Evolutionary conservation across 1,140 invertebrate species (phyloP).

Genomic region (Atta cephalotes): DNA sequence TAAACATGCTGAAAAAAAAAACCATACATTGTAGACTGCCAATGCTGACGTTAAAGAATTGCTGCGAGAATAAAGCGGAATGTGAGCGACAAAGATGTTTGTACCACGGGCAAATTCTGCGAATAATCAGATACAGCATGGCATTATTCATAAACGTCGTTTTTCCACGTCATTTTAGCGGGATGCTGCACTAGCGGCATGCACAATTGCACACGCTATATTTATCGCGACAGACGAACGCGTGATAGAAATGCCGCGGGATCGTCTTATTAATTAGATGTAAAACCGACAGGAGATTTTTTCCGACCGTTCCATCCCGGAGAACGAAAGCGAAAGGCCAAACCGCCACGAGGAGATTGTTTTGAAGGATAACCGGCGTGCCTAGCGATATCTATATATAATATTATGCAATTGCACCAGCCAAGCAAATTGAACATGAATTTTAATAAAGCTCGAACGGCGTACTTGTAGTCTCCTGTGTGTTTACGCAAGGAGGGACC

Average conservation of each 20-base stretch:
- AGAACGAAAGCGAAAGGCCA: slow-evolving; percentile 70
- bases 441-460: slow-evolving; percentile 63
- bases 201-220: slow-evolving; percentile 32
- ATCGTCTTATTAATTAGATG: slow-evolving; percentile 46
- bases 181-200: slow-evolving; percentile 3
- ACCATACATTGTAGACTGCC: background rate
- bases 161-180: slow-evolving; percentile 45
- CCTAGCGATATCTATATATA: slow-evolving; percentile 43
- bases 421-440: slow-evolving; percentile 69
- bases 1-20: background rate
- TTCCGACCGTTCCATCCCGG: background rate
- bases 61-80: background rate
- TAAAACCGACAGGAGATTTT: slow-evolving; percentile 42
- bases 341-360: slow-evolving; percentile 58
- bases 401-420: slow-evolving; percentile 62
- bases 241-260: slow-evolving; percentile 36
- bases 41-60: slow-evolving; percentile 26
- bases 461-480: slow-evolving; percentile 27
- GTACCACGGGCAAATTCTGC: slow-evolving; percentile 48
- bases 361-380: slow-evolving; percentile 66
- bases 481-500: slow-evolving; percentile 34
- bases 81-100: slow-evolving; percentile 2
- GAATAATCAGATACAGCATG: slow-evolving; percentile 56
- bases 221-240: slow-evolving; percentile 37
- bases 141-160: slow-evolving; percentile 23